Conservation (phyloP, 2,113 vertebrate species). For the Strix uralensis region DNA sequence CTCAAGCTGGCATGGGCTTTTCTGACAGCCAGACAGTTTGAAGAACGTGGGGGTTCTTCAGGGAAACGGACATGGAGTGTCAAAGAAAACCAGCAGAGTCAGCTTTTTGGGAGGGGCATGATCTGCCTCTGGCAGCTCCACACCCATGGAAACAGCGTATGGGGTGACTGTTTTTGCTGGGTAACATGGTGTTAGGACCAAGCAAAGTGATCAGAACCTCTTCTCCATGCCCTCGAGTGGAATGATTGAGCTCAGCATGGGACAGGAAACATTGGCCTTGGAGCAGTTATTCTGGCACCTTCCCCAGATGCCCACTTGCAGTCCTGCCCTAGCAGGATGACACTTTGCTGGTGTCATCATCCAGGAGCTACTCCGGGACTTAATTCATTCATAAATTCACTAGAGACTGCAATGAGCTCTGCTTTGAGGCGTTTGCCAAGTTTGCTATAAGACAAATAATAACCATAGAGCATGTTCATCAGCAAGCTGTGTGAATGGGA, state of each 20-base stretch:
- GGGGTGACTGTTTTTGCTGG: not conserved
- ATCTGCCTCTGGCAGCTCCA: not conserved
- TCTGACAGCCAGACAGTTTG: not conserved
- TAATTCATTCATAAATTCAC: not conserved
- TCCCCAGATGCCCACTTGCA: not conserved
- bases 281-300: not conserved
- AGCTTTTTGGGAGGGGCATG: not conserved
- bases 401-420: not conserved
- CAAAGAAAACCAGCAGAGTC: not conserved
- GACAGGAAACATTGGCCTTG: not conserved
- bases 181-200: not conserved
- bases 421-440: not conserved
- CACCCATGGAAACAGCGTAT: not conserved
- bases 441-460: not conserved
- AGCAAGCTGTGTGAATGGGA: not conserved
- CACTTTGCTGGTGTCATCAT: not conserved
- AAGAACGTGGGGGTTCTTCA: not conserved
- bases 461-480: not conserved
- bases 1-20: not conserved
- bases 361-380: not conserved
- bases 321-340: not conserved
- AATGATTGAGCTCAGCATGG: not conserved
- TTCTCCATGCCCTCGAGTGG: fast-evolving
- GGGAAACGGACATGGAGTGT: not conserved
- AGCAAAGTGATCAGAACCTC: not conserved